phyloP scores from a whole-genome alignment of 2,797 vertebrate species.

The Lepilemur septentrionalis region DNA sequence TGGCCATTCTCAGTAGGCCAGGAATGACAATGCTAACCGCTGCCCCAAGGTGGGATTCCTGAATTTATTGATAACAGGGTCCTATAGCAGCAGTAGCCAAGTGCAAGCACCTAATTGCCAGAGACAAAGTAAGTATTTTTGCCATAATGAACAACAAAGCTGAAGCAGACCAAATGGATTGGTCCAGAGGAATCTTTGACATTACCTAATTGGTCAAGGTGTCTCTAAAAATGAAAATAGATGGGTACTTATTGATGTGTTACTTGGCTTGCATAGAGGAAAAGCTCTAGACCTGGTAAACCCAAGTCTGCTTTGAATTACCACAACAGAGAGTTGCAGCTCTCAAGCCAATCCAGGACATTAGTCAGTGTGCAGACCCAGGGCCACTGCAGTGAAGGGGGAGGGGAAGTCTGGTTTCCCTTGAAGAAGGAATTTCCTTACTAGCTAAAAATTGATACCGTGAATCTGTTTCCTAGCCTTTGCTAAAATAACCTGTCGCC shows the following conservation, averaged over 20 bases:
- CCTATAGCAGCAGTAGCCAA: background rate
- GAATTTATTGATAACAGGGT: background rate
- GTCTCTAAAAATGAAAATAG: background rate
- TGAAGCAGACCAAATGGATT: background rate
- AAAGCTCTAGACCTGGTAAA: background rate
- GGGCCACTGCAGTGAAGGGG: no score
- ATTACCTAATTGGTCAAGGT: background rate
- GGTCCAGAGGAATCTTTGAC: background rate
- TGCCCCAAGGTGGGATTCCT: background rate
- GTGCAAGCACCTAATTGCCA: background rate
- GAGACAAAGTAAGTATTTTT: background rate
- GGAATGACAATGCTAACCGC: background rate
- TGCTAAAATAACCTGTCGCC: background rate
- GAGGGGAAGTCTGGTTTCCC: no score
- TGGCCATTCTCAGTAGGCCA: background rate
- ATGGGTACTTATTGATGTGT: background rate
- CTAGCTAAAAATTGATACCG: background rate
- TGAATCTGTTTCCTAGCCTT: background rate
- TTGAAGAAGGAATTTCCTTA: background rate
- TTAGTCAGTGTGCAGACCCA: background rate
- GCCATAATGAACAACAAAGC: background rate
- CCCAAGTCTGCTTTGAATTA: background rate
- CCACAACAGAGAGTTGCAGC: background rate
- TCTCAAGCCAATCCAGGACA: background rate
- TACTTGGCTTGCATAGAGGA: background rate